Percentiles rank a stretch among this genome's conserved stretches.
Evolutionary conservation across 2,888 invertebrate species (phyloP).

Genomic region (Heliconius erato): DNA sequence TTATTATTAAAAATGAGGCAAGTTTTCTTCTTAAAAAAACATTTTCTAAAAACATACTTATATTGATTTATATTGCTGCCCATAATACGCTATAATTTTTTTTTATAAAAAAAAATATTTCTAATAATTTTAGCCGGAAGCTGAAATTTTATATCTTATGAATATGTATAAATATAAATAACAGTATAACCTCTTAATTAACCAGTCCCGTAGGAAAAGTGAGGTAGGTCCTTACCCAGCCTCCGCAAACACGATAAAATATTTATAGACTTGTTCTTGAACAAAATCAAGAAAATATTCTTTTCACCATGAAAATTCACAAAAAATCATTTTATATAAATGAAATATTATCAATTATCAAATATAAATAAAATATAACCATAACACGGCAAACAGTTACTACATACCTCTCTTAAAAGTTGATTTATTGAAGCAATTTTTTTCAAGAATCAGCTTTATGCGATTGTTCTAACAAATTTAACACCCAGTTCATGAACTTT

Average conservation of each 20-base stretch:
- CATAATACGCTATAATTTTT: background rate
- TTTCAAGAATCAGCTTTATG: slow-evolving; percentile 68
- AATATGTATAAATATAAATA: slow-evolving; percentile 43
- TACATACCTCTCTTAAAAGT: slow-evolving; percentile 70
- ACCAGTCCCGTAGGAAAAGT: slow-evolving; percentile 57
- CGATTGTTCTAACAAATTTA: slow-evolving; percentile 81
- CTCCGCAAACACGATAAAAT: slow-evolving; percentile 67
- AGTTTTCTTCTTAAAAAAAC: background rate
- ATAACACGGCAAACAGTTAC: background rate
- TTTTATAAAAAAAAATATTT: background rate
- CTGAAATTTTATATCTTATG: slow-evolving; percentile 27
- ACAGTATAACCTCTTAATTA: slow-evolving; percentile 58
- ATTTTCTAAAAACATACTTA: background rate
- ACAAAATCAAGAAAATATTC: slow-evolving; percentile 52
- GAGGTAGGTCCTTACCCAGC: slow-evolving; percentile 59
- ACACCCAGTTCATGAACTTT: slow-evolving; percentile 84
- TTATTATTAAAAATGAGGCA: background rate
- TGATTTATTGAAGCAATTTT: slow-evolving; percentile 57
- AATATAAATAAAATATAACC: background rate
- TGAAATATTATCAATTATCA: background rate
- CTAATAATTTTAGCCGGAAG: background rate
- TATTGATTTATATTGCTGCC: background rate
- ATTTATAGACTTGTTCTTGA: slow-evolving; percentile 79
- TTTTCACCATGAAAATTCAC: background rate
- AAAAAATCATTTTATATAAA: background rate